Percentiles rank a stretch among this genome's conserved stretches.
Conservation (phyloP, 2,888 invertebrate genomes). For the Aleiodes testaceus region DNA sequence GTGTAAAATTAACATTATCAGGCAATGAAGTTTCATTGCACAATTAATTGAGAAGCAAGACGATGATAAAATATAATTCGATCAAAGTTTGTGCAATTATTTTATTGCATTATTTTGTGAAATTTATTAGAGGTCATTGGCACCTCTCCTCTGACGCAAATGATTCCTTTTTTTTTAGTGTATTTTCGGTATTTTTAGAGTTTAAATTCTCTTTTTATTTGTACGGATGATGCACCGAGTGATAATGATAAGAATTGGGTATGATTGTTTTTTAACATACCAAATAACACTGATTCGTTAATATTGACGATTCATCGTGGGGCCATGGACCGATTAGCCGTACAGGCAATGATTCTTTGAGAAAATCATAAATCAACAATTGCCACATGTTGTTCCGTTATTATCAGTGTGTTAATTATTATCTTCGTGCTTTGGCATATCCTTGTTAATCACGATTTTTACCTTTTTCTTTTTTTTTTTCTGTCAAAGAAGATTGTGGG, state of each 20-base stretch:
- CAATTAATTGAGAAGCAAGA: background rate
- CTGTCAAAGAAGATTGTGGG: background rate
- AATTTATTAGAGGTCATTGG: background rate
- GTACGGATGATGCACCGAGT: slow-evolving; percentile 2
- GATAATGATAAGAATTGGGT: slow-evolving; percentile 25
- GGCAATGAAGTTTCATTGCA: slow-evolving; percentile 1
- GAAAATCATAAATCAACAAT: slow-evolving; percentile 23
- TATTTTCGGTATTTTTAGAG: background rate
- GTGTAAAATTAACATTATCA: slow-evolving; percentile 13
- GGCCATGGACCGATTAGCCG: slow-evolving; percentile 38
- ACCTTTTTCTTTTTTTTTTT: background rate
- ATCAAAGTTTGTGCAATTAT: background rate
- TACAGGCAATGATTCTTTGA: slow-evolving; percentile 25
- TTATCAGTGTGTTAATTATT: slow-evolving; percentile 29
- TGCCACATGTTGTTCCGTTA: slow-evolving; percentile 8
- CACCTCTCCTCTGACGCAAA: background rate
- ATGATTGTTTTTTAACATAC: slow-evolving; percentile 9
- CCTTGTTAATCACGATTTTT: background rate
- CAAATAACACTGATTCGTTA: slow-evolving; percentile 15
- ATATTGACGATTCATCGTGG: slow-evolving; percentile 1
- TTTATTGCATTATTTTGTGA: background rate
- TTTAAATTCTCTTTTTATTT: slow-evolving; percentile 1
- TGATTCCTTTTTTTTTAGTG: background rate
- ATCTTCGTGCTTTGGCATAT: slow-evolving; percentile 15
- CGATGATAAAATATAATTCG: background rate